Evolutionary conservation across 2,888 invertebrate species (phyloP), one percentile per base, ranked within the genome.

Genomic region (Blastobasis lacticolella): DNA sequence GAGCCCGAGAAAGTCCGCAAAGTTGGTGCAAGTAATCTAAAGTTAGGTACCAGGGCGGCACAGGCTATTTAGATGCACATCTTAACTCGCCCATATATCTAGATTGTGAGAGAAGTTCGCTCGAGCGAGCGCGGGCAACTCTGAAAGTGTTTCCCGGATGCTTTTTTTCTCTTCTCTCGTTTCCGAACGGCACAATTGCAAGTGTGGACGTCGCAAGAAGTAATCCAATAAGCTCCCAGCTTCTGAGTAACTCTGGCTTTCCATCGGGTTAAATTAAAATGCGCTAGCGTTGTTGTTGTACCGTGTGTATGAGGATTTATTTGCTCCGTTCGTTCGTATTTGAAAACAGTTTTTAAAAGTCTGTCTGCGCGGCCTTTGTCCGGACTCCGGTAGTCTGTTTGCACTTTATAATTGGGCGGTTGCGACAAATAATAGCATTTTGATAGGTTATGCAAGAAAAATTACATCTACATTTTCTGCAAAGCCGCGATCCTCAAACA

Each of bases 31-130:
- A 88, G 88, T 87, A 88, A 88, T 88, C 87, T 88, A 88, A 87
- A 88, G 78, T 88, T 88, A 79, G 84, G 81, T 84, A 80, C 79
- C 81, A 80, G 69, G 75, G 78, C 77, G 76, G 82, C 84, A 77
- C 81, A 79, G 77, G 86, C 87, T 85, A 86, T 88, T 87, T 87
- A 87, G 88, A 87, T 86, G 87, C 82, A 82, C 87, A 88, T 88
- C 87, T 87, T 85, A 87, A 87, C 86, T 83, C 75, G 72, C 69
- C 77, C 79, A 83, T 88, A 86, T 85, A 87, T 87, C 87, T 87
- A 83, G 85, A 86, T 87, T 86, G 85, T 77, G 75, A 69, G 67
- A 65, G 63, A 79, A 79, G 60, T 81, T 74, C 66, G 66, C 62
- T 64, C 65, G 64, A 64, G 61, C 7, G 42, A 60, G 10, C 62